A percentile compares a stretch with the other conserved stretches of the same genome.
These are phyloP conservation scores for Cephalotes varians DNA, from an alignment of 2,888 invertebrate species.

Conservation along the genomic window DNA sequence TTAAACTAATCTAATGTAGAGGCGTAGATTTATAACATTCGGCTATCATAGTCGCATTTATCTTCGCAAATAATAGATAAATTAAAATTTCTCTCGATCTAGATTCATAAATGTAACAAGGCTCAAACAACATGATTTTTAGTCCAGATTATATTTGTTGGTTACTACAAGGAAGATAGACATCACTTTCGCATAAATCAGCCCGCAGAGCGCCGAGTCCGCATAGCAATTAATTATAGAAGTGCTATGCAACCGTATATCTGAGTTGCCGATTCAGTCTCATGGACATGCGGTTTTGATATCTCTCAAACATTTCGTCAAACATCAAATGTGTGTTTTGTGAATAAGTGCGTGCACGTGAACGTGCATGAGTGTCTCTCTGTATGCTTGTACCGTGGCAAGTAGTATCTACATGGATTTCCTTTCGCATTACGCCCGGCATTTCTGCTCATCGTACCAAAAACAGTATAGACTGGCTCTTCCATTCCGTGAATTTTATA, in stretches of 20 bases:
- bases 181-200: constrained; percentile 43
- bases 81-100: constrained; percentile 3
- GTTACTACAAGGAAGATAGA: not conserved
- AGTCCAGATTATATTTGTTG: constrained; percentile 20
- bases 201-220: constrained; percentile 27
- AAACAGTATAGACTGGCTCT: constrained; percentile 50
- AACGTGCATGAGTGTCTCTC: not conserved
- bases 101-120: not conserved
- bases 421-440: constrained; percentile 57
- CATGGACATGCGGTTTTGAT: constrained; percentile 44
- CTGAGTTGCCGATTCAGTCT: constrained; percentile 39
- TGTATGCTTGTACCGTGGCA: constrained; percentile 34
- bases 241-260: constrained; percentile 50
- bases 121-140: constrained; percentile 20
- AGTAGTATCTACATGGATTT: constrained; percentile 61
- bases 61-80: constrained; percentile 1
- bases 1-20: not conserved
- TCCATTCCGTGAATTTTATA: constrained; percentile 18
- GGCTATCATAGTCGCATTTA: not conserved
- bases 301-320: constrained; percentile 52
- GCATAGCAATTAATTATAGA: constrained; percentile 47
- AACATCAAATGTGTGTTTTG: not conserved
- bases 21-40: constrained; percentile 1
- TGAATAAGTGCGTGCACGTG: not conserved
- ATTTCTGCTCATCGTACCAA: constrained; percentile 61